Base-by-base conservation (phyloP, 2,797 vertebrate species). In the Apodemus agrarius region DNA sequence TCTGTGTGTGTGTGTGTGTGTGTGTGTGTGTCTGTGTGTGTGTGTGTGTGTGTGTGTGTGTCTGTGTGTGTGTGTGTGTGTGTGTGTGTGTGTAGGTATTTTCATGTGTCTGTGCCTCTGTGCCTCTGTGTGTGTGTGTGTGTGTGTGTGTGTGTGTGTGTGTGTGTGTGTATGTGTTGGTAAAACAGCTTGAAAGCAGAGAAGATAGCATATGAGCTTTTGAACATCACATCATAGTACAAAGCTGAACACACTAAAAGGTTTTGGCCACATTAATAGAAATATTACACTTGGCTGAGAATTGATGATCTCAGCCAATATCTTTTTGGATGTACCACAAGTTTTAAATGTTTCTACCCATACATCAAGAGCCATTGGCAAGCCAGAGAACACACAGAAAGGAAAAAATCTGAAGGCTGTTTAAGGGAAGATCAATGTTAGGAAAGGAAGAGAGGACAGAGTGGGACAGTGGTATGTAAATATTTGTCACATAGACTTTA, bases 321-420 rank as follows among this genome's bases (percentile, higher is more conserved):
- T 79, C 13, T 1, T 91, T 59, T 74, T 85, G 16, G 5, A 54
- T 85, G 16, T 22, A 74, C 26, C 22, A 82, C n/a, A 95, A 49
- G 79, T 79, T 92, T 95, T 89, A 88, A 79, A 91, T 84, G 3
- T 59, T 87, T 87, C 52, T 82, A 52, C 54, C 57, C 11, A 90
- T 29, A 72, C 2, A 85, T 31, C 54, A n/a, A 88, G 17, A 52
- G 59, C 3, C 46, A 16, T 90, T 88, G 69, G 40, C 24, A 89
- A 90, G 49, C 61, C 34, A 83, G n/a, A 91, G 0, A 67, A 5
- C 21, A 84, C 91, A 29, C 43, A 61, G n/a, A 74, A n/a, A 90
- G 75, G 40, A n/a, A 57, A n/a, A n/a, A 59, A 31, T 74, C 3
- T 67, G 61, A 61, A 89, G 21, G 10, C 46, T 78, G 37, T 78